Conservation (phyloP, 2,113 vertebrate genomes). For the Syngnathoides biaculeatus region DNA sequence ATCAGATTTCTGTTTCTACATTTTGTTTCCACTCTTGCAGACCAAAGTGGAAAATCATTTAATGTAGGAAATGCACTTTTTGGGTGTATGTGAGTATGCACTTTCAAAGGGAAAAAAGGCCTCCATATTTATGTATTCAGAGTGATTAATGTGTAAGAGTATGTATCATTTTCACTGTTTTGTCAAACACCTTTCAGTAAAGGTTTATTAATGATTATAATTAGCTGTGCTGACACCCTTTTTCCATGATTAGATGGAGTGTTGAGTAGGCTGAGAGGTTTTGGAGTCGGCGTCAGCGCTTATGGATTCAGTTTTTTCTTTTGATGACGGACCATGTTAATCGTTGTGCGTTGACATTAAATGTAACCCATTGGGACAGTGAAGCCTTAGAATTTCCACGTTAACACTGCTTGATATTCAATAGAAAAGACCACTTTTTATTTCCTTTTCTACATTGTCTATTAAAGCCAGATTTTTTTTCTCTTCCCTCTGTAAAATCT, state of each 20-base stretch:
- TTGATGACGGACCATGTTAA: slow-evolving; percentile 53
- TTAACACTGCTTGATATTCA: slow-evolving; percentile 34
- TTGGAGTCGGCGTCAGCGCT: slow-evolving; percentile 58
- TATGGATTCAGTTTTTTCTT: slow-evolving; percentile 58
- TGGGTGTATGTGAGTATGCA: slow-evolving; percentile 6
- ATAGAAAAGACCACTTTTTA: slow-evolving; percentile 29
- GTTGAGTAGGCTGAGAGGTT: slow-evolving; percentile 39
- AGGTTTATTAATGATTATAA: slow-evolving; percentile 64
- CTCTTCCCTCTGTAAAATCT: slow-evolving; percentile 26
- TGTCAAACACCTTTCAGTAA: slow-evolving; percentile 49
- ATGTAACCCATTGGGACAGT: not conserved
- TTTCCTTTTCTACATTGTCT: slow-evolving; percentile 26
- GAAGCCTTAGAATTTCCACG: not conserved
- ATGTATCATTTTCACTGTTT: slow-evolving; percentile 50
- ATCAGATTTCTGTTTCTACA: slow-evolving; percentile 2
- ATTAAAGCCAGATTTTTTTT: slow-evolving; percentile 27
- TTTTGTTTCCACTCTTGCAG: slow-evolving; percentile 4
- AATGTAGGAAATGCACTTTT: slow-evolving; percentile 25
- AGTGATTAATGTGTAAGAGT: slow-evolving; percentile 29
- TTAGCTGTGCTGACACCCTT: slow-evolving; percentile 63
- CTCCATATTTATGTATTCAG: slow-evolving; percentile 15
- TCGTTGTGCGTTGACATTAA: slow-evolving; percentile 52
- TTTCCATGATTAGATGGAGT: slow-evolving; percentile 52
- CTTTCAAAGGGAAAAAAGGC: slow-evolving; percentile 10
- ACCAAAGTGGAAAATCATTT: slow-evolving; percentile 33